These are phyloP conservation scores for Brachionichthys hirsutus DNA, from an alignment of 2,113 vertebrate genomes.

Conservation along the genomic window DNA sequence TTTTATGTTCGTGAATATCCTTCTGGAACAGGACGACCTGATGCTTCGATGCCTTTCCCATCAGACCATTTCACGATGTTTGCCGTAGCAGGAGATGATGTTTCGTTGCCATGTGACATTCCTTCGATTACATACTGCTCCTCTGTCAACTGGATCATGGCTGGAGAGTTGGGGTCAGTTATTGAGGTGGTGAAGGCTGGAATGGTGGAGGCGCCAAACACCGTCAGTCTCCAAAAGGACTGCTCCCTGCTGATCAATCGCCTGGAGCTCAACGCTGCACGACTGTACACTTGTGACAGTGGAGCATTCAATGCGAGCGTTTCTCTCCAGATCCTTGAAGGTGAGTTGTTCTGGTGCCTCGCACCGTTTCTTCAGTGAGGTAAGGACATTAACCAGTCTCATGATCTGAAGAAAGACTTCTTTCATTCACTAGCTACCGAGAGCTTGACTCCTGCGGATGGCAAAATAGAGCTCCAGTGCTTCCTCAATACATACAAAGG, in stretches of 20 bases:
- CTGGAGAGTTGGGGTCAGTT: fast-evolving
- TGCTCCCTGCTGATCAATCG: constrained; percentile 56
- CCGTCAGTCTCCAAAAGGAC: constrained; percentile 12
- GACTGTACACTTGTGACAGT: constrained; percentile 38
- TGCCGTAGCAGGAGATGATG: constrained; percentile 17
- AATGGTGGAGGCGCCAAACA: not conserved
- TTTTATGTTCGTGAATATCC: too few relatives aligned
- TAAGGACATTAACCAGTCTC: too few relatives aligned
- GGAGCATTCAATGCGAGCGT: constrained; percentile 13
- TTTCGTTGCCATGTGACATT: constrained; percentile 49
- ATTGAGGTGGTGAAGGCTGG: constrained; percentile 39
- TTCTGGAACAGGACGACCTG: not conserved
- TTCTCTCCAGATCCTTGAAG: constrained; percentile 33
- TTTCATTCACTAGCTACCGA: constrained; percentile 32
- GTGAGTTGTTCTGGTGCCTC: constrained; percentile 34
- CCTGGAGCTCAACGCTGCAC: constrained; percentile 24
- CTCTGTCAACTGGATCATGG: constrained; percentile 42
- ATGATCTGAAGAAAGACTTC: not conserved
- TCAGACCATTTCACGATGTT: constrained; percentile 32
- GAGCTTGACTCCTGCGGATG: fast-evolving
- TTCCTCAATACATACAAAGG: constrained; percentile 28
- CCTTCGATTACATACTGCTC: constrained; percentile 35
- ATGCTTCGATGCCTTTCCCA: not conserved
- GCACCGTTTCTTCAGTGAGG: not conserved
- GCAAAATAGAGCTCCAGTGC: constrained; percentile 51